Base-by-base conservation (phyloP, 2,888 invertebrate species). In the Chromoteleia sp. region DNA sequence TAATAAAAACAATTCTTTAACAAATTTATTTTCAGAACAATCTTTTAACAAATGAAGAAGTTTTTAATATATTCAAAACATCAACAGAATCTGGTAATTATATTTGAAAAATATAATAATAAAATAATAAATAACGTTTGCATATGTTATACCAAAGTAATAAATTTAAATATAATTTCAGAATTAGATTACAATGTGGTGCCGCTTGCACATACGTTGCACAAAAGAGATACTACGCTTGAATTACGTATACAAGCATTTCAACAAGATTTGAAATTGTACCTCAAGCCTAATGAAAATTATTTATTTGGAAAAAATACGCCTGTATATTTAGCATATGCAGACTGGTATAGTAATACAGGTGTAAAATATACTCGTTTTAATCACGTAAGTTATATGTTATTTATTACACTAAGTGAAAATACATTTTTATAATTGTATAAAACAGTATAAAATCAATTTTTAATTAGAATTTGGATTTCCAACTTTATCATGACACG, bases 181-280 rank as follows among this genome's bases (percentile, higher is more conserved):
- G 39, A 12, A 2, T 3, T 6, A n/a, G 25, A 25, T n/a, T 48
- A 21, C n/a, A 25, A 48, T 48, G 1, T 48, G 14, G 21, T 21
- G 4, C 10, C 48, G 6, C 0, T 48, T 25, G 12, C 7, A 41
- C 41, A 59, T 15, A 59, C 21, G 10, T 25, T 59, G 15, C 21
- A 59, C 7, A 25, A 59, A 25, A 5, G 41, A 25, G 10, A 41
- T 10, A 8, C 2, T 10, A 3, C 3, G 2, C 25, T 12, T 1
- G 25, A n/a, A 25, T 8, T 48, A n/a, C 21, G n/a, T n/a, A n/a
- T 48, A n/a, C 33, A 41, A 10, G 58, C 58, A 41, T 59, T 59
- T 41, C 6, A 59, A 3, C 7, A 29, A 15, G 15, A 59, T 21
- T 25, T 25, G 1, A 41, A 12, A 25, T 59, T 59, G 10, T 59